Evolutionary conservation across 2,113 vertebrate species (phyloP).

Genomic region (Castor canadensis): DNA sequence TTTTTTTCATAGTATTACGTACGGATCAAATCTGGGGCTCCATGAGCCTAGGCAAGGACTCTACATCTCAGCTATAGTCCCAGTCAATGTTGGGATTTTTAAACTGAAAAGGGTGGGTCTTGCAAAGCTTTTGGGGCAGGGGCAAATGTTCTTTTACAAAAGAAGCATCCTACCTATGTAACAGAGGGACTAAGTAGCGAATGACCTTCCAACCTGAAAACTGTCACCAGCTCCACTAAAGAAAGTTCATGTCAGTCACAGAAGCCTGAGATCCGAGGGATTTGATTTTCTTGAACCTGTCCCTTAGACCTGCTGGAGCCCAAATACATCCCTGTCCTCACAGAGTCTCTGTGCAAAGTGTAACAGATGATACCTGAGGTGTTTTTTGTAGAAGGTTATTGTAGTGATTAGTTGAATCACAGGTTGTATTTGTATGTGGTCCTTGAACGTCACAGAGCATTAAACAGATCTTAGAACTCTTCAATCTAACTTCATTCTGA

Average conservation of each 20-base stretch:
- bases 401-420: background rate
- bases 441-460: background rate
- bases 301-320: rapidly evolving
- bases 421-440: background rate
- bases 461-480: background rate
- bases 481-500: background rate
- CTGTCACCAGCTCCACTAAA: too few relatives aligned
- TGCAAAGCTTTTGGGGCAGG: background rate
- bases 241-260: background rate
- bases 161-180: background rate
- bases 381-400: background rate
- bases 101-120: background rate
- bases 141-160: background rate
- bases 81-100: background rate
- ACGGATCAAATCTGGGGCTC: background rate
- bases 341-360: background rate
- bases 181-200: background rate
- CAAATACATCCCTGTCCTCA: background rate
- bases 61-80: background rate
- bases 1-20: background rate
- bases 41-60: background rate
- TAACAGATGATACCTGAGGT: background rate
- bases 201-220: background rate
- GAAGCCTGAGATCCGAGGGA: background rate
- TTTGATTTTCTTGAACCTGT: rapidly evolving